These are phyloP conservation scores for Tichodroma muraria DNA, from an alignment of 2,113 vertebrate species.

Conservation along the genomic window DNA sequence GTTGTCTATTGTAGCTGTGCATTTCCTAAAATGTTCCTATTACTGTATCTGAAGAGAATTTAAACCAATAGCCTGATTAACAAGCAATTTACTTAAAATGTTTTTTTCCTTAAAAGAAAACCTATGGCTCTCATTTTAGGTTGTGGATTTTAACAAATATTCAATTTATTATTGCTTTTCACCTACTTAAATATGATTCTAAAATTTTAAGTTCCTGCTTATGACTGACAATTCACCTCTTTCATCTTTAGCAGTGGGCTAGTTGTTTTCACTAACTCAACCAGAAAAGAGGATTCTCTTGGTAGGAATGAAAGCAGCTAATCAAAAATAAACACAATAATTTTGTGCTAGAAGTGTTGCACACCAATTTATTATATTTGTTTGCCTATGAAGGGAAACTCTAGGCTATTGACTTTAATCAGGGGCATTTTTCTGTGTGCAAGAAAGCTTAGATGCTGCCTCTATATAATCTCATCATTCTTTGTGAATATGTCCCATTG, in stretches of 20 bases:
- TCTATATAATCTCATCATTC: neutral
- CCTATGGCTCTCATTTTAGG: neutral
- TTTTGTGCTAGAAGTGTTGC: neutral
- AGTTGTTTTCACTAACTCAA: neutral
- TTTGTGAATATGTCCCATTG: neutral
- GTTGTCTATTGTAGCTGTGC: neutral
- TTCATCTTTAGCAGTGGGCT: neutral
- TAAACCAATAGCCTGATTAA: neutral
- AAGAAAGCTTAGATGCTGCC: neutral
- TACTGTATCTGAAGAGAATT: neutral
- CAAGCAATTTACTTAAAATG: neutral
- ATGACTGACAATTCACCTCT: neutral
- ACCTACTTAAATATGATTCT: neutral
- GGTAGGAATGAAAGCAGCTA: neutral
- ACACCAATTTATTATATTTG: neutral
- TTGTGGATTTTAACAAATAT: neutral
- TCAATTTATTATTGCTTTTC: neutral
- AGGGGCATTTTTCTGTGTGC: neutral
- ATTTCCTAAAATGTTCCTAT: neutral
- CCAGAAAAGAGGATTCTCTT: neutral
- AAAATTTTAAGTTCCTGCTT: neutral
- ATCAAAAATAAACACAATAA: neutral
- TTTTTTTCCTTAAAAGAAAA: neutral
- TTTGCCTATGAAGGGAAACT: neutral
- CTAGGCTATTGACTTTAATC: neutral